These are phyloP conservation scores for Malurus melanocephalus DNA, from an alignment of 2,113 vertebrate species.

Conservation along the genomic window DNA sequence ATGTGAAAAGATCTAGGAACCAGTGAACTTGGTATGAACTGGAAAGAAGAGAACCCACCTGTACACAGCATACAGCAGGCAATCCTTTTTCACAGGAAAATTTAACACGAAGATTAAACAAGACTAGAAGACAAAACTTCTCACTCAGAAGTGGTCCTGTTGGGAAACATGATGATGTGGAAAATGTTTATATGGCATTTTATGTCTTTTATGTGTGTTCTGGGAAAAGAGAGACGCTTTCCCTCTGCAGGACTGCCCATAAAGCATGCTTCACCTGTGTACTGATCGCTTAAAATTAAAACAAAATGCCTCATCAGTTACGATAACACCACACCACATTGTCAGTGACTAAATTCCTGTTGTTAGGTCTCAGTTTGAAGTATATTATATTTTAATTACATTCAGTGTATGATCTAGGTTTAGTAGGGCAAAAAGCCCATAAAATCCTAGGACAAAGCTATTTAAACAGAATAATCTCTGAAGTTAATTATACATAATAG, in stretches of 20 bases:
- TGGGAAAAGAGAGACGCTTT: not conserved
- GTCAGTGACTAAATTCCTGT: conserved; percentile 24
- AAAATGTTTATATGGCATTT: conserved; percentile 9
- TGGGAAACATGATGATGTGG: conserved; percentile 8
- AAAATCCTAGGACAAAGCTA: conserved; percentile 53
- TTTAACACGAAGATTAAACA: not conserved
- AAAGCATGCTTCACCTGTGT: conserved; percentile 24
- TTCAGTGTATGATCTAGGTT: conserved; percentile 16
- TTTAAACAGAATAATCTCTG: conserved; percentile 36
- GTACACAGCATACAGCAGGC: not conserved
- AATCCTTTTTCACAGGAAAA: not conserved
- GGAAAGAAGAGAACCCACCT: not conserved
- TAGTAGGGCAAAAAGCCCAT: conserved; percentile 33
- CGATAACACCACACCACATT: not conserved
- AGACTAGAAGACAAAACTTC: not conserved
- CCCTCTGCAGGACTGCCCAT: not conserved
- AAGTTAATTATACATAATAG: conserved; percentile 51
- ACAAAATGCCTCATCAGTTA: conserved; percentile 31
- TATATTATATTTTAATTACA: conserved; percentile 49
- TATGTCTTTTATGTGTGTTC: not conserved
- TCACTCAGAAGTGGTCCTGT: not conserved
- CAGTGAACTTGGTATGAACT: not conserved
- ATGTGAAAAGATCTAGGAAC: not conserved
- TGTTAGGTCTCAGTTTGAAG: conserved; percentile 51
- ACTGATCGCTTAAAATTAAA: conserved; percentile 9